Base-by-base conservation (phyloP, 2,797 vertebrate species). In the Chelon labrosus region DNA sequence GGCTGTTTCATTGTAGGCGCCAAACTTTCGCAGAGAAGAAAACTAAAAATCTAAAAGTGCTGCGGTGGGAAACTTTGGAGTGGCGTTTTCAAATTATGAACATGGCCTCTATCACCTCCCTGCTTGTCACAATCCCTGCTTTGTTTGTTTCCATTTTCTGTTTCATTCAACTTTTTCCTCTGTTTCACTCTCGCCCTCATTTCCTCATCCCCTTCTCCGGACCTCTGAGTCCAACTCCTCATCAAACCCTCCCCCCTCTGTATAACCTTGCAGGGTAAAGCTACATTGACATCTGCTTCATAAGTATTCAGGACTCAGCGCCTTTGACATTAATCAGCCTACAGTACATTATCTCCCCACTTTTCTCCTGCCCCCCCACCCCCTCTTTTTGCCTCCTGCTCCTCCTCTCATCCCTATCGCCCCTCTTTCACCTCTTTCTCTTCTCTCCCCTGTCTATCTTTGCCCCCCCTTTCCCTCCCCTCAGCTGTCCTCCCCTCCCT, bases 291-390 rank as follows among this genome's bases (percentile, higher is more conserved):
- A 91, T 90, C 86, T 91, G 88, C 90, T 92, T 92, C 91, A 92
- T 92, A 92, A 90, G 92, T 92, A 93, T 93, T 93, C 92, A 92
- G 89, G 86, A 88, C 87, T 90, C 86, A 88, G 86, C 73, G 89
- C 88, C 89, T 91, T 91, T 91, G 86, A 92, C 91, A 91, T 92
- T 92, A 89, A 93, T 93, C 91, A 93, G 90, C 87, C 88, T 89
- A 87, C 85, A 87, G 89, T 91, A 91, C 89, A 94, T 93, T 91
- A 93, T 93, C 92, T 90, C 42, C 67, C 73, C 85, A 71, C 83
- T 72, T 76, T 80, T 88, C 87, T 85, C 74, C 20, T 65, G 65
- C 51, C 37, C 58, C 62, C 59, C 54, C 61, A 52, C 53, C 69
- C 61, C 65, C 57, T 59, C 47, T 63, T 70, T 85, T 83, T 85